A percentile compares a stretch with the other conserved stretches of the same genome.
These are phyloP conservation scores for Agapornis roseicollis DNA, from an alignment of 2,113 vertebrate genomes.

Conservation along the genomic window DNA sequence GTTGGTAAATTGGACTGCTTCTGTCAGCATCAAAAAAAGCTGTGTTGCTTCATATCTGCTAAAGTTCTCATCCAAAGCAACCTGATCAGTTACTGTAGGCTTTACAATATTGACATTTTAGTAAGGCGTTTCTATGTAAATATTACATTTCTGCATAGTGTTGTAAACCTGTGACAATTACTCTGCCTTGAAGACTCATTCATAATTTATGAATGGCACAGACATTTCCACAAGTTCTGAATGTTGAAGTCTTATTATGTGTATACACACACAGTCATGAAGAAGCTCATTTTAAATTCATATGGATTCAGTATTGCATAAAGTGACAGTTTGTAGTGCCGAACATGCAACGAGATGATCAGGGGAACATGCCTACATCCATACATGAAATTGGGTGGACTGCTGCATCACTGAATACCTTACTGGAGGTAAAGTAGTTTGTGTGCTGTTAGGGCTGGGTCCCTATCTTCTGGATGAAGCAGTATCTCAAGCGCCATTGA, in stretches of 20 bases:
- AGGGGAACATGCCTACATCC: neutral
- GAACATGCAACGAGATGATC: neutral
- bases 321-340: neutral
- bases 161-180: constrained; percentile 6
- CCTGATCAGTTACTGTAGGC: neutral
- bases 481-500: fast-evolving
- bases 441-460: neutral
- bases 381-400: neutral
- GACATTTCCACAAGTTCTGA: neutral
- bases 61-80: neutral
- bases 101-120: constrained; percentile 21
- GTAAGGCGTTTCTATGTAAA: neutral
- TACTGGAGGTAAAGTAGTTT: neutral
- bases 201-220: constrained; percentile 34
- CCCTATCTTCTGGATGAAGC: neutral
- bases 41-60: neutral
- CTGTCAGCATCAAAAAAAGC: neutral
- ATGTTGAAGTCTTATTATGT: neutral
- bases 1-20: neutral
- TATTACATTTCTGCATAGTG: neutral
- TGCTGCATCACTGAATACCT: neutral
- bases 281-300: neutral
- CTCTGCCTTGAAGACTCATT: neutral
- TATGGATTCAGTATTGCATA: neutral
- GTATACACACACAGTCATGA: neutral